Percentiles rank a stretch among this genome's conserved stretches.
Evolutionary conservation across 1,140 invertebrate genomes (phyloP).

Genomic region (Alviniconcha marisindica): DNA sequence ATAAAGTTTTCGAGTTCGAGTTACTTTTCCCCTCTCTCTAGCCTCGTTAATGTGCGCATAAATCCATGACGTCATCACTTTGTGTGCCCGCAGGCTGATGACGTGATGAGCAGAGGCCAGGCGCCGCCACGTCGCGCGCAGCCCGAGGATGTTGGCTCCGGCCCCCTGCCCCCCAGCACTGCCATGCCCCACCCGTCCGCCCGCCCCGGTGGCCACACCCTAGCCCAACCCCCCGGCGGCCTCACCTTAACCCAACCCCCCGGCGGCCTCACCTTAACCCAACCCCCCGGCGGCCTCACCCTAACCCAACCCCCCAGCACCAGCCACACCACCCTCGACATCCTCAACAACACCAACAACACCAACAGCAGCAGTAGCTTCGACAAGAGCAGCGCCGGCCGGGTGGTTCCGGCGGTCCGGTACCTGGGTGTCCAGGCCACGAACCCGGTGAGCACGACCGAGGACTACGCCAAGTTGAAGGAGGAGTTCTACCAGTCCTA

Average conservation of each 20-base stretch:
- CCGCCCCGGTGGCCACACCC: background rate
- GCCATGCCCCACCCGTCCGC: slow-evolving; percentile 12
- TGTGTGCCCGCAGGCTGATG: slow-evolving; percentile 36
- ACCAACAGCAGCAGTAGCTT: slow-evolving; percentile 16
- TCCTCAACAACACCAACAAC: slow-evolving; percentile 11
- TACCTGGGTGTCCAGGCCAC: background rate
- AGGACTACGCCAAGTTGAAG: slow-evolving; percentile 24
- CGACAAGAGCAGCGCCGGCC: background rate
- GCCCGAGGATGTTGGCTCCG: slow-evolving; percentile 18
- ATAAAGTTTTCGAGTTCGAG: too few species aligned
- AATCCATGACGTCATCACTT: slow-evolving; percentile 14
- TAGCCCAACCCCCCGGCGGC: too few species aligned
- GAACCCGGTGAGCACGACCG: background rate
- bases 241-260: background rate
- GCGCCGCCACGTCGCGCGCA: slow-evolving; percentile 34
- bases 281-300: background rate
- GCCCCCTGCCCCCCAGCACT: background rate
- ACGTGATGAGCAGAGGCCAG: slow-evolving; percentile 39
- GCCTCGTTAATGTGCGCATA: too few species aligned
- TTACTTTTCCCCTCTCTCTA: too few species aligned
- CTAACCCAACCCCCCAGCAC: background rate
- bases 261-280: background rate
- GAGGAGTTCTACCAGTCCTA: slow-evolving; percentile 61
- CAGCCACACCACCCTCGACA: background rate
- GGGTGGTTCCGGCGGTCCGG: background rate